Evolutionary conservation across 2,888 invertebrate species (phyloP).

Genomic region (Meandrusa payeni): DNA sequence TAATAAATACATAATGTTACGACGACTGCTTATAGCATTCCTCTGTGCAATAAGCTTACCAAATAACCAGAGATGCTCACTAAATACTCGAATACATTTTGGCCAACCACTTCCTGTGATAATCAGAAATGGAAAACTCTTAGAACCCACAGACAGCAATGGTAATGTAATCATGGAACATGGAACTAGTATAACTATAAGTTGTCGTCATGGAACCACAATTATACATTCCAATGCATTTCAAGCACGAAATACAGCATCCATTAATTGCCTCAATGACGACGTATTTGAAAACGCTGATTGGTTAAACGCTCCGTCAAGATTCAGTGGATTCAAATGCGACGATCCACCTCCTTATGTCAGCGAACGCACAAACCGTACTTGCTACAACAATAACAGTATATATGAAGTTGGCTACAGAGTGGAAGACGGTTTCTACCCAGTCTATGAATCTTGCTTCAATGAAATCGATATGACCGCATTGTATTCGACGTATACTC

Average conservation of each 20-base stretch:
- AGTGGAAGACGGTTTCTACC: constrained; percentile 49
- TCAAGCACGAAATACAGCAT: constrained; percentile 38
- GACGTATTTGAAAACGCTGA: constrained; percentile 53
- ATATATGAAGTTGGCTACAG: constrained; percentile 64
- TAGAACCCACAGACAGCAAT: constrained; percentile 55
- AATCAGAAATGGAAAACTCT: constrained; percentile 46
- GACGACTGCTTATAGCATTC: constrained; percentile 46
- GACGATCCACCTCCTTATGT: constrained; percentile 43
- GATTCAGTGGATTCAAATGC: constrained; percentile 52
- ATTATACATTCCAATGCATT: constrained; percentile 49
- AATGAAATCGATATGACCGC: constrained; percentile 45
- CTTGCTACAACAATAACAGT: constrained; percentile 49
- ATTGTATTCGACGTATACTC: constrained; percentile 63
- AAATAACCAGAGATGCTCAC: constrained; percentile 43
- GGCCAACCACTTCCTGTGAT: constrained; percentile 59
- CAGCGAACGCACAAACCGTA: constrained; percentile 50
- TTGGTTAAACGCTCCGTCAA: constrained; percentile 49
- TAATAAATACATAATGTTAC: constrained; percentile 39
- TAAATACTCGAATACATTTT: constrained; percentile 56
- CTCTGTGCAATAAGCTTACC: constrained; percentile 52
- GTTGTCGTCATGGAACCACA: constrained; percentile 50
- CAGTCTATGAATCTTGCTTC: constrained; percentile 66
- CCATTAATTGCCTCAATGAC: constrained; percentile 51
- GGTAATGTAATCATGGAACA: constrained; percentile 52
- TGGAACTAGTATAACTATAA: constrained; percentile 54